Evolutionary conservation across 2,113 vertebrate genomes (phyloP).

Genomic region (Colossoma macropomum): DNA sequence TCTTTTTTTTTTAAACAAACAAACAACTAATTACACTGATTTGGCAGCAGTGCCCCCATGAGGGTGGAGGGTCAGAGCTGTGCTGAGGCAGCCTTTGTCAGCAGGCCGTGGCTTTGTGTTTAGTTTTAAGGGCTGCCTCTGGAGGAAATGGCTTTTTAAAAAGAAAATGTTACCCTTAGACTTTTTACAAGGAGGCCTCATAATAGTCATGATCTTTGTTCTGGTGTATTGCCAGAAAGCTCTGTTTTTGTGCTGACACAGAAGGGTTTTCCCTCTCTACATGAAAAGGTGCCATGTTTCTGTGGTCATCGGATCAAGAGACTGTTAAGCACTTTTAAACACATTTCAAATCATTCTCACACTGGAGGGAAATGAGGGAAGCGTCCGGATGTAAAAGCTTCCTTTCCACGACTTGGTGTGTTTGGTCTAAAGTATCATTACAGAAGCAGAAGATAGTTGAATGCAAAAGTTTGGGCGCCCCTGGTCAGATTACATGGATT

Average conservation of each 20-base stretch:
- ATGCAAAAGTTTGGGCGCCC: no score
- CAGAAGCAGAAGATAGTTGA: not conserved
- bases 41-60: not conserved
- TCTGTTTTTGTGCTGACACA: conserved; percentile 10
- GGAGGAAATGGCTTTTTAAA: conserved; percentile 41
- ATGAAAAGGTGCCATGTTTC: not conserved
- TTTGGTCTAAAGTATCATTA: not conserved
- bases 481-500: no score
- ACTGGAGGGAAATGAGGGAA: not conserved
- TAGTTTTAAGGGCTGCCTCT: conserved; percentile 45
- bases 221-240: conserved; percentile 8
- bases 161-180: conserved; percentile 11
- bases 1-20: not conserved
- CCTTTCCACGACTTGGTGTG: not conserved
- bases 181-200: conserved; percentile 20
- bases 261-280: not conserved
- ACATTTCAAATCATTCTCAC: conserved; percentile 3
- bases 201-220: conserved; percentile 43
- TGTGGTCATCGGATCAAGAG: conserved; percentile 6
- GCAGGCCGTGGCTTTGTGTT: conserved; percentile 63
- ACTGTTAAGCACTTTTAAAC: not conserved
- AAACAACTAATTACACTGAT: not conserved
- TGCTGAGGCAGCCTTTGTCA: conserved; percentile 69
- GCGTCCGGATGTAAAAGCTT: not conserved
- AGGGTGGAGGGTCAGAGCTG: conserved; percentile 26